Conservation (phyloP, 1,140 invertebrate species). For the Cyphomyrmex costatus region DNA sequence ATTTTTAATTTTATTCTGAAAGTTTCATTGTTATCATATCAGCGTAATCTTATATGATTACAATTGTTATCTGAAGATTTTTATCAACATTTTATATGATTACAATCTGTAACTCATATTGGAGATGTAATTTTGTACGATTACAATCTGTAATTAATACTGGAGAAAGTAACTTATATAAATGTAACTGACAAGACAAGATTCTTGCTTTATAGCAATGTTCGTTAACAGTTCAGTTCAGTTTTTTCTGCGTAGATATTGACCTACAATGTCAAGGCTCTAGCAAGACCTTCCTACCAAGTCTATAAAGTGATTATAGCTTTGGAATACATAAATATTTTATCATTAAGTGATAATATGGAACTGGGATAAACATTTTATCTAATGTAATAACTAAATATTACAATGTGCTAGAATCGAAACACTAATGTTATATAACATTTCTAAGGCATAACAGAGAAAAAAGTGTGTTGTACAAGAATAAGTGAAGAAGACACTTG, state of each 20-base stretch:
- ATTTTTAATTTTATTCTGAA: background rate
- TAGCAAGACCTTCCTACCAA: background rate
- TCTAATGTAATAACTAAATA: background rate
- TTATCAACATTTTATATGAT: background rate
- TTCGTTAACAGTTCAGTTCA: background rate
- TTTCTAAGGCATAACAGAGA: background rate
- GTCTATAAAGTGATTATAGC: background rate
- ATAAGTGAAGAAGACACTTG: background rate
- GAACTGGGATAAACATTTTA: background rate
- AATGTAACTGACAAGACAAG: background rate
- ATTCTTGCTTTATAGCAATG: conserved; percentile 7
- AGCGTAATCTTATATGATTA: background rate
- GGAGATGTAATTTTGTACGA: background rate
- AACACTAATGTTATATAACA: background rate
- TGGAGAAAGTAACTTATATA: conserved; percentile 9
- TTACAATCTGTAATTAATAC: conserved; percentile 7
- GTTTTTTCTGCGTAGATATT: background rate
- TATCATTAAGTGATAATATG: background rate
- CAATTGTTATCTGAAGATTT: background rate
- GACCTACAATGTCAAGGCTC: conserved; percentile 32
- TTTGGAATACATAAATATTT: conserved; percentile 10
- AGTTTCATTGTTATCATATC: background rate
- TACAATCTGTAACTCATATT: background rate
- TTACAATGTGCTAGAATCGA: background rate
- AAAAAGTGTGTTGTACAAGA: background rate